A percentile compares a stretch with the other conserved stretches of the same genome.
Evolutionary conservation across 2,113 vertebrate species (phyloP).

Genomic region (Bungarus multicinctus): DNA sequence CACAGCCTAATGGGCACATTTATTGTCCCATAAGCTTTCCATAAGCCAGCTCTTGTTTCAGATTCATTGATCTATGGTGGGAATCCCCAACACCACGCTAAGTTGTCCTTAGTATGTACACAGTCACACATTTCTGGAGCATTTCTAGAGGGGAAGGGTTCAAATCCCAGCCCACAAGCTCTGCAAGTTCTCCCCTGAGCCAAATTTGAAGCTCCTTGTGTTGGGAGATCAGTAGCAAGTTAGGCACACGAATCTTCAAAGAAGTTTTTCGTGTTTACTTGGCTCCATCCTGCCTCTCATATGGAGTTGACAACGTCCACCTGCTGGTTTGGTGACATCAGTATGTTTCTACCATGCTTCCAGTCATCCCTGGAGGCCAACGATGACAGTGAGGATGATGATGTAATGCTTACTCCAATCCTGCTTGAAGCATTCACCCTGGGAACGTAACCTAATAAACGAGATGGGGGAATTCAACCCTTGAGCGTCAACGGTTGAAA

Average conservation of each 20-base stretch:
- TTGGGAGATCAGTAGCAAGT: background rate
- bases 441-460: conserved; percentile 44
- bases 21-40: background rate
- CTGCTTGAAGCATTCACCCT: background rate
- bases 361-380: background rate
- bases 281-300: background rate
- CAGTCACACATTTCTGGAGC: background rate
- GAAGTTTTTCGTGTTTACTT: background rate
- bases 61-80: background rate
- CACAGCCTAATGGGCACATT: background rate
- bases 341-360: background rate
- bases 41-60: background rate
- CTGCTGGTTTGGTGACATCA: background rate
- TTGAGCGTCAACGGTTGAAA: conserved; percentile 35
- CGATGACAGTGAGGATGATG: background rate
- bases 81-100: background rate
- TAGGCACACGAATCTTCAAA: background rate
- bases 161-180: background rate
- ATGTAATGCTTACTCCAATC: background rate
- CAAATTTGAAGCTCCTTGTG: background rate
- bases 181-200: background rate
- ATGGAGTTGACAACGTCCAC: background rate
- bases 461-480: conserved; percentile 1
- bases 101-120: background rate
- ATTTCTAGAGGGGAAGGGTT: background rate